Evolutionary conservation across 2,888 invertebrate genomes (phyloP), one percentile per base, ranked within the genome.

Genomic region (Coelopa pilipes): DNA sequence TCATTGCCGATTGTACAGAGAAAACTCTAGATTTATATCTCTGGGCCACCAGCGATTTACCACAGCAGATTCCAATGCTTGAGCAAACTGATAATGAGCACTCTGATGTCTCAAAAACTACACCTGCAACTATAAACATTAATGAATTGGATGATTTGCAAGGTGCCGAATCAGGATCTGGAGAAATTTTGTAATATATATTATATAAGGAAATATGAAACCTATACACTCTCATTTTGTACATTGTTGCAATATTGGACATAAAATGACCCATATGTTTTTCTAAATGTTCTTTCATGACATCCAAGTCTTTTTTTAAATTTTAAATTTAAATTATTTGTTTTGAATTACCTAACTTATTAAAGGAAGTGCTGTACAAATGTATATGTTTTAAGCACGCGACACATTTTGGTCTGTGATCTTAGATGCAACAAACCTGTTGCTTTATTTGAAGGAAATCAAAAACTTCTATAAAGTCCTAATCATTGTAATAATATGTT

Each of bases 1-100:
- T 99, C 86, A 96, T 99, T 81, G 97, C 97, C 0, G 94, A 95
- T 81, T 95, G 95, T 83, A 96, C 97, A 0, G 96, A 97, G 83
- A 91, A 93, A 79, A 96, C 96, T 0, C 86, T 97, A 47, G 96
- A 97, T 87, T 90, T 96, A 67, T 97, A 96, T 85, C 87, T 97
- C 12, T 93, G 94, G 93, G 94, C 94, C 0, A 94, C 94, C 0
- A 92, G 91, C 79, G 94, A 94, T 84, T 91, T 91, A 82, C 90
- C 92, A 0, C 91, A 91, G 82, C 90, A 91, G 87, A 91, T 92
- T 75, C 92, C 92, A 0, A 91, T 92, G 76, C 89, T 92, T n/a
- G 91, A 83, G 46, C 83, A 84, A 78, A 82, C 84, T 0, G 86
- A 86, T n/a, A 76, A 79, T 21, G 80, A 79, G 10, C 71, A 78